These are phyloP conservation scores for Sweltsa coloradensis DNA, from an alignment of 1,140 invertebrate genomes.

Conservation along the genomic window DNA sequence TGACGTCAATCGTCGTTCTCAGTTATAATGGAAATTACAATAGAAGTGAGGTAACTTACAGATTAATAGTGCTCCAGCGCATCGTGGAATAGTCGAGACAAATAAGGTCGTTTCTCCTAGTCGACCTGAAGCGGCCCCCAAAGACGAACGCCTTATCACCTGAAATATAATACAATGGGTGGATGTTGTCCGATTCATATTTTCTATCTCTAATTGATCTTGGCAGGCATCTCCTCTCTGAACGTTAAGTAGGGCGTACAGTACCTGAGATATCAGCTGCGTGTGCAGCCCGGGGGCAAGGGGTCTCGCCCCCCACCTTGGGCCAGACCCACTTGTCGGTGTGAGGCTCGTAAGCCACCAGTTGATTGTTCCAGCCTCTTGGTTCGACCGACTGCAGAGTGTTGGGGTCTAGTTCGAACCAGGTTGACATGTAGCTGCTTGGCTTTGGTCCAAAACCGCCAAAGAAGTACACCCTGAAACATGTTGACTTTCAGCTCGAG, in stretches of 20 bases:
- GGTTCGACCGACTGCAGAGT: conserved; percentile 4
- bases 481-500: conserved; percentile 7
- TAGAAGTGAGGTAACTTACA: conserved; percentile 25
- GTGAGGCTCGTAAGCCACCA: conserved; percentile 26
- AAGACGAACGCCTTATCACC: conserved; percentile 33
- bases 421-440: conserved; percentile 5
- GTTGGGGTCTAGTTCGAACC: conserved; percentile 20
- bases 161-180: too few relatives aligned
- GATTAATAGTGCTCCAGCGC: conserved; percentile 33
- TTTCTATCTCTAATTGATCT: too few relatives aligned
- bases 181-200: too few relatives aligned
- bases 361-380: conserved; percentile 34
- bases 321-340: conserved; percentile 15
- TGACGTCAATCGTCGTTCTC: too few relatives aligned
- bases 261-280: conserved; percentile 25
- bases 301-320: conserved; percentile 23
- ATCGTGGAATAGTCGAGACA: conserved; percentile 29
- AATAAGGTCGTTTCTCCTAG: conserved; percentile 34
- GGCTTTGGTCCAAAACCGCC: conserved; percentile 31
- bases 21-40: too few relatives aligned
- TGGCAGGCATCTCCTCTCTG: too few relatives aligned
- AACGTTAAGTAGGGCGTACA: too few relatives aligned
- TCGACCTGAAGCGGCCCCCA: conserved; percentile 29
- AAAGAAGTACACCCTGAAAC: conserved; percentile 31
- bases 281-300: conserved; percentile 34